These are phyloP conservation scores for Micoletzkya japonica DNA, from an alignment of 2,888 invertebrate genomes.

Conservation along the genomic window DNA sequence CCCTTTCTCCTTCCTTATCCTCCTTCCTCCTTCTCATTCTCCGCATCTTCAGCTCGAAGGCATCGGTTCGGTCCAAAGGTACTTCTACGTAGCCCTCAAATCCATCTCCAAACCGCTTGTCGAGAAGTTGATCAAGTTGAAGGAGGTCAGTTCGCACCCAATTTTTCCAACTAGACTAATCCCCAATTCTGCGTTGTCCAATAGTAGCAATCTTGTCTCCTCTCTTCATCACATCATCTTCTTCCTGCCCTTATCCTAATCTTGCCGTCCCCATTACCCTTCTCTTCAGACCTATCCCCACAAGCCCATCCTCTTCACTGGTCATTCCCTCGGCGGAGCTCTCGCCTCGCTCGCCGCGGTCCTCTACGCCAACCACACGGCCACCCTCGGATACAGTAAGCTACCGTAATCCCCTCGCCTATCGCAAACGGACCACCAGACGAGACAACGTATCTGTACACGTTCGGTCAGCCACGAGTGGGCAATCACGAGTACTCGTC, in stretches of 20 bases:
- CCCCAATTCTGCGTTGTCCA: not conserved
- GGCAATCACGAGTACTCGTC: constrained; percentile 56
- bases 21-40: too few species aligned
- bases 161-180: not conserved
- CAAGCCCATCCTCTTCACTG: constrained; percentile 52
- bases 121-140: constrained; percentile 34
- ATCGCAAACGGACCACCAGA: not conserved
- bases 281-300: constrained; percentile 35
- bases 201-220: not conserved
- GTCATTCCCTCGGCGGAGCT: constrained; percentile 59
- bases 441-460: constrained; percentile 37
- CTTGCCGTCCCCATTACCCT: too few species aligned
- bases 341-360: constrained; percentile 55
- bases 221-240: not conserved
- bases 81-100: constrained; percentile 55
- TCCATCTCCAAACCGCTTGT: constrained; percentile 48
- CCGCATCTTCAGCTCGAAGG: constrained; percentile 41
- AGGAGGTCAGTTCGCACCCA: constrained; percentile 27
- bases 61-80: constrained; percentile 58
- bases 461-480: constrained; percentile 61
- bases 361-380: constrained; percentile 37
- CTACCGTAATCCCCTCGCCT: too few species aligned
- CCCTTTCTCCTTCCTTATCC: not conserved
- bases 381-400: not conserved
- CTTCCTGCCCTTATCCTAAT: too few species aligned